Base-by-base conservation (phyloP, 2,888 invertebrate genomes). In the Nephrocerus scutellatus region DNA sequence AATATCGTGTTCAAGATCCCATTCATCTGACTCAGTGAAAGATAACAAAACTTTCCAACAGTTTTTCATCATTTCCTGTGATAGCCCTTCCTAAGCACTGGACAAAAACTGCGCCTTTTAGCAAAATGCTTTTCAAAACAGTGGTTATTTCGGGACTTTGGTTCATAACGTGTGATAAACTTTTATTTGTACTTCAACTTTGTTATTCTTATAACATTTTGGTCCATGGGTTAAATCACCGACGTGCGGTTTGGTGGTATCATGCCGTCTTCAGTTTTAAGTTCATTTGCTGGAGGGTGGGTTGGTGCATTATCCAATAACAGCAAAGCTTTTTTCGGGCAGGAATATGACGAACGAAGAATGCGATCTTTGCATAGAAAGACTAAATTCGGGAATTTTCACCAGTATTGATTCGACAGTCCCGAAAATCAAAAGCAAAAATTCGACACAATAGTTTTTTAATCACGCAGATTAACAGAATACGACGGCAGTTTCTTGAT, bases 21-120 rank as follows among this genome's bases (percentile, higher is more conserved):
- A 16, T 13, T 30, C 30, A 19, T n/a, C 32, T 23, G 23, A 23
- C 32, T 32, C 32, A 23, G 32, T 32, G 32, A 32, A 32, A 32
- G 32, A 32, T 32, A 23, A 15, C 22, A 32, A 32, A 12, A 32
- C 30, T 30, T 30, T 30, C 19, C 18, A 30, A 12, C 7, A 19
- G 5, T 19, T 28, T 14, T 28, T 28, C 13, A 14, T 28, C 28
- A 28, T 13, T 28, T 28, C 28, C 14, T 28, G 7, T 28, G 28
- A 28, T 16, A 14, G 14, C 16, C 28, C 28, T 16, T 28, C 15
- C 28, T 12, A 28, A 14, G 28, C 28, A 28, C 28, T 28, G 28
- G 14, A 14, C 14, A 9, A 28, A 28, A n/a, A n/a, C 28, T 8
- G n/a, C n/a, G n/a, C n/a, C n/a, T n/a, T n/a, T n/a, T n/a, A n/a